Conservation (phyloP, 2,888 invertebrate genomes). For the Athripsodes cinereus region DNA sequence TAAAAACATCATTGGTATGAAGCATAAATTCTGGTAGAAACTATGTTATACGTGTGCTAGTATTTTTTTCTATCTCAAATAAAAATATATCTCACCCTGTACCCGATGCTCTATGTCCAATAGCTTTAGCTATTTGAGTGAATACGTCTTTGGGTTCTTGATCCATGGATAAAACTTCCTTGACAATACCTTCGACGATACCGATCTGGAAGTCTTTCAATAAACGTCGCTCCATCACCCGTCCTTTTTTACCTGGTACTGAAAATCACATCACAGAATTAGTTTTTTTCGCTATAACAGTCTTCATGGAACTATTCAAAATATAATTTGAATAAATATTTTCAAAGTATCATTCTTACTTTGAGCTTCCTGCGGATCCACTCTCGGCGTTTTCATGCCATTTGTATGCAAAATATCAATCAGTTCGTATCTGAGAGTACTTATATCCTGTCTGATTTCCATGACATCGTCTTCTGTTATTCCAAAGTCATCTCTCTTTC, state of each 20-base stretch:
- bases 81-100: constrained; percentile 29
- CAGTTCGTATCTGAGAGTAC: constrained; percentile 87
- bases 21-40: background rate
- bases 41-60: too few species aligned
- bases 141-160: constrained; percentile 74
- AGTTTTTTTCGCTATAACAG: too few species aligned
- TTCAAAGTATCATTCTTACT: constrained; percentile 38
- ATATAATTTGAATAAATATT: too few species aligned
- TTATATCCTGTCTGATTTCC: constrained; percentile 96
- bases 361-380: constrained; percentile 61
- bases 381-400: constrained; percentile 76
- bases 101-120: constrained; percentile 56
- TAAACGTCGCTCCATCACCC: constrained; percentile 79
- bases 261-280: constrained; percentile 32
- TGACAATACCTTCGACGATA: constrained; percentile 75
- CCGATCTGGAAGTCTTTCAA: constrained; percentile 89
- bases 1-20: background rate
- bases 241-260: constrained; percentile 79
- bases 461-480: constrained; percentile 97
- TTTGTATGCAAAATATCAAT: constrained; percentile 87
- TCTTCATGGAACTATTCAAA: too few species aligned
- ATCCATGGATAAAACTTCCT: constrained; percentile 62
- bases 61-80: too few species aligned
- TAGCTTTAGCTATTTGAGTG: constrained; percentile 74
- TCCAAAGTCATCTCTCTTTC: constrained; percentile 83